A percentile compares a stretch with the other conserved stretches of the same genome.
Evolutionary conservation across 1,140 invertebrate species (phyloP).

Genomic region (Lucilia sericata): DNA sequence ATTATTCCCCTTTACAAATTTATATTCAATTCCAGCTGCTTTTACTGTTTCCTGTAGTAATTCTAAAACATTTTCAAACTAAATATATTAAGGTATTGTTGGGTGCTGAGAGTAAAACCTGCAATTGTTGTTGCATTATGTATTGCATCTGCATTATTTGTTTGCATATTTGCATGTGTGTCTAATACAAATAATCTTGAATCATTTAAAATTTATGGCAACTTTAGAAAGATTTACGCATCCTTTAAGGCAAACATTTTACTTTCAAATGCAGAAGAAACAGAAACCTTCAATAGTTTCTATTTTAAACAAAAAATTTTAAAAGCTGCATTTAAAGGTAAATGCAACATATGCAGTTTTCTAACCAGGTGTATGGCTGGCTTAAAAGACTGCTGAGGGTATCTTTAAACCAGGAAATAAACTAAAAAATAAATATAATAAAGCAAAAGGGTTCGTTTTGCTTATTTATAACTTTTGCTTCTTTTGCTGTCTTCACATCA

Average conservation of each 20-base stretch:
- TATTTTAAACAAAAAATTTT: neutral
- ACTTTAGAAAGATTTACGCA: slow-evolving; percentile 32
- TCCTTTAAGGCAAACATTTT: slow-evolving; percentile 33
- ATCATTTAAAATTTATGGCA: slow-evolving; percentile 30
- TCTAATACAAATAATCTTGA: slow-evolving; percentile 15
- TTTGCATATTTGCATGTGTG: neutral
- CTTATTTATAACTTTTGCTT: neutral
- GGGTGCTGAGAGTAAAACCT: neutral
- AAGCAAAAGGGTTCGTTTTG: neutral
- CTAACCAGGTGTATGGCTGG: neutral
- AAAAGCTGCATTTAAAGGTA: neutral
- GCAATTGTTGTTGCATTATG: neutral
- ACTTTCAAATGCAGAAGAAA: neutral
- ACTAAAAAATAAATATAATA: neutral
- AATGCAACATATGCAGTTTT: too few species aligned
- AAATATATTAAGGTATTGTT: neutral
- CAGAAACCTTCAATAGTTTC: too few species aligned
- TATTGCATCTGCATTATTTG: neutral
- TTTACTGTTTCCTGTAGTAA: too few species aligned
- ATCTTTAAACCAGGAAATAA: slow-evolving; percentile 11
- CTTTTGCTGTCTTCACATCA: neutral
- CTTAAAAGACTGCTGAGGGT: too few species aligned
- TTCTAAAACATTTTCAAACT: too few species aligned
- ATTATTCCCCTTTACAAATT: too few species aligned
- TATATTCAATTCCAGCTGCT: too few species aligned